Conservation (phyloP, 2,888 invertebrate genomes). For the Ophraella communa region DNA sequence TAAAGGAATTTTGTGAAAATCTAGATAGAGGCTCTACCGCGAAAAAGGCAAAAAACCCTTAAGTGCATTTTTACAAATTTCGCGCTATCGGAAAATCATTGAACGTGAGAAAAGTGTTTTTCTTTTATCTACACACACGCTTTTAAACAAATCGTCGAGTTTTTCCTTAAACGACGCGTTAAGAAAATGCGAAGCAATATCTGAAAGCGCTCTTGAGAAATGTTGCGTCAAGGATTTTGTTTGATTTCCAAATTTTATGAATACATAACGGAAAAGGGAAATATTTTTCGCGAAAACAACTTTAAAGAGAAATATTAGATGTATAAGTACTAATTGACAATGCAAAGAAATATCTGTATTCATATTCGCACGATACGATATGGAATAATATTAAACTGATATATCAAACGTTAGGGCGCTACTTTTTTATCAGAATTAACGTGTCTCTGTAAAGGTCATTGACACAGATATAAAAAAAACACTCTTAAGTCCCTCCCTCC, state of each 20-base stretch:
- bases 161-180: constrained; percentile 30
- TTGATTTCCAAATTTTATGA: constrained; percentile 5
- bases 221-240: constrained; percentile 8
- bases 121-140: constrained; percentile 42
- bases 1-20: constrained; percentile 26
- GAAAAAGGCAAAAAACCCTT: constrained; percentile 27
- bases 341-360: no score
- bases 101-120: constrained; percentile 42
- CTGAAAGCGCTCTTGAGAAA: not conserved
- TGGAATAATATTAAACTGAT: no score
- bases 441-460: no score
- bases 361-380: no score
- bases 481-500: no score
- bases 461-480: no score
- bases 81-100: constrained; percentile 33
- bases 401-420: no score
- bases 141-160: constrained; percentile 44
- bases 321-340: no score
- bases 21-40: constrained; percentile 17
- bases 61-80: constrained; percentile 38
- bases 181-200: constrained; percentile 14
- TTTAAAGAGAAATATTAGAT: not conserved
- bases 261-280: not conserved
- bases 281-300: not conserved
- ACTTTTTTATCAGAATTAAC: no score